A percentile compares a stretch with the other conserved stretches of the same genome.
These are phyloP conservation scores for Ectobius pallidus DNA, from an alignment of 2,888 invertebrate genomes.

Conservation along the genomic window DNA sequence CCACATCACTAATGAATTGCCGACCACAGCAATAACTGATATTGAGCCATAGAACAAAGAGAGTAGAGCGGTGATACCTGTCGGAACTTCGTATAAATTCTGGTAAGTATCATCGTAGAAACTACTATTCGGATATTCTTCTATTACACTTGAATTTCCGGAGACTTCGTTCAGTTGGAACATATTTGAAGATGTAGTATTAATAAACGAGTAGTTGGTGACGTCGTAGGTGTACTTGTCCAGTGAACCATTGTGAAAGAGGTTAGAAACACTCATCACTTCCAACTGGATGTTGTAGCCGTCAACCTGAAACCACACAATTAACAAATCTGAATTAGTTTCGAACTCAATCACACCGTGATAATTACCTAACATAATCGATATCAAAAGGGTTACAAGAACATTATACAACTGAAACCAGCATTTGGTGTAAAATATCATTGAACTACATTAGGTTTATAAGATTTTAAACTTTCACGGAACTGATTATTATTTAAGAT, in stretches of 20 bases:
- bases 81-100: constrained; percentile 73
- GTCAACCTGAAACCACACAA: not conserved
- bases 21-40: constrained; percentile 79
- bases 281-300: not conserved
- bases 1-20: constrained; percentile 86
- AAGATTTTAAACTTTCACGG: too few relatives aligned
- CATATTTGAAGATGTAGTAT: not conserved
- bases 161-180: not conserved
- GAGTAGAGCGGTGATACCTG: constrained; percentile 72
- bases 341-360: too few relatives aligned
- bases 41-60: constrained; percentile 82
- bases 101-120: not conserved
- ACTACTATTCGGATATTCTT: not conserved
- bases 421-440: too few relatives aligned
- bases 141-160: not conserved
- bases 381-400: too few relatives aligned
- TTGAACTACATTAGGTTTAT: too few relatives aligned
- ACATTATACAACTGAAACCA: too few relatives aligned
- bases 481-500: too few relatives aligned
- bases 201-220: not conserved
- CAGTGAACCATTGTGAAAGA: not conserved
- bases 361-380: too few relatives aligned
- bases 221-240: not conserved
- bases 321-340: not conserved
- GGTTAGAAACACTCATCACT: not conserved